Percentiles rank a stretch among this genome's conserved stretches.
These are phyloP conservation scores for Cephus sareptanus DNA, from an alignment of 2,888 invertebrate species.

Conservation along the genomic window DNA sequence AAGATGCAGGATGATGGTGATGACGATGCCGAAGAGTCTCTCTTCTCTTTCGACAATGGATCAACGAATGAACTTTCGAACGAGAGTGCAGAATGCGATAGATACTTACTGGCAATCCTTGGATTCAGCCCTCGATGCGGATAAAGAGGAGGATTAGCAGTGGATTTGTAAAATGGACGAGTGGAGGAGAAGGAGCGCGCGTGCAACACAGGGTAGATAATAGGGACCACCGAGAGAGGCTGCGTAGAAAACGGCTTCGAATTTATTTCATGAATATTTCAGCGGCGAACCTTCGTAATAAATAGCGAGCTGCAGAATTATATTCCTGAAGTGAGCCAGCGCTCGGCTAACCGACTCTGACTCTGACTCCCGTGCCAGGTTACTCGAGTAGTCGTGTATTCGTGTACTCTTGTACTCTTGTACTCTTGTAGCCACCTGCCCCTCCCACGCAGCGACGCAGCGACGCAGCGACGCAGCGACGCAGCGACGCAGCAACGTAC, in stretches of 20 bases:
- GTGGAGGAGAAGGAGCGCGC: slow-evolving; percentile 10
- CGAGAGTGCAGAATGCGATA: too few species aligned
- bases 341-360: slow-evolving; percentile 11
- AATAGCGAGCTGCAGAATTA: slow-evolving; percentile 58
- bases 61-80: too few species aligned
- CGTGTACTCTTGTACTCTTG: not conserved
- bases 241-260: slow-evolving; percentile 32
- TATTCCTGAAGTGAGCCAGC: slow-evolving; percentile 46
- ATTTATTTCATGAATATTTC: slow-evolving; percentile 65
- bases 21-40: too few species aligned
- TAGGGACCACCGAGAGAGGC: slow-evolving; percentile 56
- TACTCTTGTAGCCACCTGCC: not conserved
- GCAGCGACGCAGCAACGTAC: slow-evolving; percentile 11
- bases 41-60: too few species aligned
- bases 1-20: too few species aligned
- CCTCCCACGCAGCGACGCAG: not conserved
- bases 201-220: slow-evolving; percentile 52
- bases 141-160: too few species aligned
- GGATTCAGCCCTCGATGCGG: too few species aligned
- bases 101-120: too few species aligned
- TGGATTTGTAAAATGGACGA: not conserved
- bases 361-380: too few species aligned
- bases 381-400: too few species aligned
- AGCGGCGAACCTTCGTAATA: slow-evolving; percentile 55
- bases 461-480: slow-evolving; percentile 9